Base-by-base conservation (phyloP, 2,888 invertebrate genomes). In the Craniophora ligustri region DNA sequence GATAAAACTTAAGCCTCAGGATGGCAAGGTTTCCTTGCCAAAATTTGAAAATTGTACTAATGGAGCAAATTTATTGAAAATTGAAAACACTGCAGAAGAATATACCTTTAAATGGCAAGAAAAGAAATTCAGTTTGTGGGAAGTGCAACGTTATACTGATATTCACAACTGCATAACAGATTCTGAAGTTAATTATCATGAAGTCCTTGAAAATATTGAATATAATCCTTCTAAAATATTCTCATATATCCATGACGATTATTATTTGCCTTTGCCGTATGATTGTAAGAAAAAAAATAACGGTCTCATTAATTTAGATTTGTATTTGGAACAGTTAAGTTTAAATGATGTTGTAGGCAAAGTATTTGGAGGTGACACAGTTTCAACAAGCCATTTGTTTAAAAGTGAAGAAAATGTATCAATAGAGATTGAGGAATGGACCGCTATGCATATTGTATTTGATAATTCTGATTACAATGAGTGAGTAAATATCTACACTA, bases 61-160 rank as follows among this genome's bases (percentile, higher is more conserved):
- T 14, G 72, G 78, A 41, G 61, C 83, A 1, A 72, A 79, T 13
- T 71, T 66, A 39, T 59, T 82, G 4, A 78, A 79, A 32, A 58
- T 82, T 19, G 79, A 82, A 54, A 72, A 74, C 1, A 77, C 69
- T 14, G 58, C 75, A 1, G 82, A 88, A 49, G 89, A 90, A 66
- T 82, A 89, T 51, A 77, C 65, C 32, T 95, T 97, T 62, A 82
- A 85, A 66, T 97, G 97, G 97, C 97, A 97, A 81, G 94, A 96
- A 76, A 97, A 97, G 87, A 83, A 94, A 0, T 95, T 96, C 53
- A 95, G 95, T 63, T 85, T 88, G 6, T 88, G 87, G 71, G 96
- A 97, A 81, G 77, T 94, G 7, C 91, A 94, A 42, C 93, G 94
- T 48, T 96, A 95, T 74, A 84, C 83, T 1, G 94, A 96, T 28